Evolutionary conservation across 2,797 vertebrate species (phyloP).

Genomic region (Lycodopsis pacificus): DNA sequence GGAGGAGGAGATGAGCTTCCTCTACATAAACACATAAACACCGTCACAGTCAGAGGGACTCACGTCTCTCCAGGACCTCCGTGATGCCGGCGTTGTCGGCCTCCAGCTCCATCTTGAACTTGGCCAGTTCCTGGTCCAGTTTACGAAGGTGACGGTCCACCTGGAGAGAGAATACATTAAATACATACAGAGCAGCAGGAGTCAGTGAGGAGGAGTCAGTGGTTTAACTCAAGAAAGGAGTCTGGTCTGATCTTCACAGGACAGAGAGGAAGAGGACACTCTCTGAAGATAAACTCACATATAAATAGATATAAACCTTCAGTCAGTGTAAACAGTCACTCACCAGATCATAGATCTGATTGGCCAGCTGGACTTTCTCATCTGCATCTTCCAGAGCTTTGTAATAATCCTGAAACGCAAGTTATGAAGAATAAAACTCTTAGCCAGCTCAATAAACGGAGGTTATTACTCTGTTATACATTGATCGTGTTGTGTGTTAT

Average conservation of each 20-base stretch:
- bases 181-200: too few species aligned
- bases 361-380: slow-evolving; percentile 98
- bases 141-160: slow-evolving; percentile 98
- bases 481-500: too few species aligned
- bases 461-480: too few species aligned
- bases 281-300: too few species aligned
- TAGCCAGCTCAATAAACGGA: too few species aligned
- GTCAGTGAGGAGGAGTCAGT: too few species aligned
- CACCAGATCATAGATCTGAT: slow-evolving; percentile 99
- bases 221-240: too few species aligned
- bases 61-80: slow-evolving; percentile 97
- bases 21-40: too few species aligned
- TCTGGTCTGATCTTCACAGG: too few species aligned
- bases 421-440: too few species aligned
- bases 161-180: slow-evolving; percentile 68
- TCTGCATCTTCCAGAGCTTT: slow-evolving; percentile 99
- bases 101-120: slow-evolving; percentile 99
- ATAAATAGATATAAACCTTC: too few species aligned
- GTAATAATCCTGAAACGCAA: slow-evolving; percentile 92
- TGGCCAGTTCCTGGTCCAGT: slow-evolving; percentile 97
- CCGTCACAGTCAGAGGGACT: background rate
- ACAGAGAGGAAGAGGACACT: too few species aligned
- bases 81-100: slow-evolving; percentile 99
- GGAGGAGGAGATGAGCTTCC: background rate
- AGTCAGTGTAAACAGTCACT: slow-evolving; percentile 66